phyloP scores from a whole-genome alignment of 2,113 vertebrate species.

The Lipophrys pholis region DNA sequence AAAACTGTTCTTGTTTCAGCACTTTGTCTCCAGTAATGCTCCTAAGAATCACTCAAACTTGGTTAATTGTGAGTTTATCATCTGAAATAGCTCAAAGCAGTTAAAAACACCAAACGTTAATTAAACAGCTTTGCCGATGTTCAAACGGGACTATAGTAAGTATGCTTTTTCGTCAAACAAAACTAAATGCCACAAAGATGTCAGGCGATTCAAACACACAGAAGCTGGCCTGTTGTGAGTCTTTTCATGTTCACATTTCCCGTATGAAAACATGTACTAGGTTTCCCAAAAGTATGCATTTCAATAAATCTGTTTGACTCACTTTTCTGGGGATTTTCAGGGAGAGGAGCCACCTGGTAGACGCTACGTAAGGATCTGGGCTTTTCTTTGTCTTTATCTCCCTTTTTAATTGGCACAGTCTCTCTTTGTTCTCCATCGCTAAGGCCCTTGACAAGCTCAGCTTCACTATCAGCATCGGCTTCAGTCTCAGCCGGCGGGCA shows the following conservation, averaged over 20 bases:
- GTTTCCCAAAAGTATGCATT: background rate
- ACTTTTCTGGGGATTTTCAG: conserved; percentile 72
- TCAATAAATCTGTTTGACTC: conserved; percentile 53
- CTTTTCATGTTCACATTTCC: background rate
- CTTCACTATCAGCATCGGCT: background rate
- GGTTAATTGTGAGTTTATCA: background rate
- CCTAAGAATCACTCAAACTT: background rate
- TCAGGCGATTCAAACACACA: background rate
- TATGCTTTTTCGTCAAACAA: background rate
- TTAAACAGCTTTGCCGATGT: too few relatives aligned
- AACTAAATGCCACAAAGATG: background rate
- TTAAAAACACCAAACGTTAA: too few relatives aligned
- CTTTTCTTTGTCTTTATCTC: conserved; percentile 46
- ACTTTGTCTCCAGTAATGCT: background rate
- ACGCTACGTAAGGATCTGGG: conserved; percentile 40
- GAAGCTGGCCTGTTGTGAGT: background rate
- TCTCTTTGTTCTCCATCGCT: conserved; percentile 27
- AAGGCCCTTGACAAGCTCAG: conserved; percentile 10
- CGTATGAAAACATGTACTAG: background rate
- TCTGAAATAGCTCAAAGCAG: background rate
- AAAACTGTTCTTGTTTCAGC: background rate
- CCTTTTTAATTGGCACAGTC: conserved; percentile 1
- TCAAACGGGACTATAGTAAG: background rate
- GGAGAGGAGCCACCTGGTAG: conserved; percentile 72
- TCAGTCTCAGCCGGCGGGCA: conserved; percentile 1